Evolutionary conservation across 2,797 vertebrate genomes (phyloP).

Genomic region (Buceros bicornis): DNA sequence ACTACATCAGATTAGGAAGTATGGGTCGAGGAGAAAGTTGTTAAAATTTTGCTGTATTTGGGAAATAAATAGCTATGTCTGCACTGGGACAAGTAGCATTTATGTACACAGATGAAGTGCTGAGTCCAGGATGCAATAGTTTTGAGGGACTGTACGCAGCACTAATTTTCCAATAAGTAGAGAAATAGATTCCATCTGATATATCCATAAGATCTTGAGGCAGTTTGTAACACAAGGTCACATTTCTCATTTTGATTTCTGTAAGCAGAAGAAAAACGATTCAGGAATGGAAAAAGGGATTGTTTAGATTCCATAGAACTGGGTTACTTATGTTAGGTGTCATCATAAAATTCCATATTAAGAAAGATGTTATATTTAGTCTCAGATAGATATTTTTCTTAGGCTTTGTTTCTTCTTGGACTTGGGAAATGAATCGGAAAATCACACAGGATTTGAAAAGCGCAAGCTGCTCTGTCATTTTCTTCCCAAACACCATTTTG

Average conservation of each 20-base stretch:
- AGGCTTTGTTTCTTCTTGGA: slow-evolving; percentile 6
- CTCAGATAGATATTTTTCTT: neutral
- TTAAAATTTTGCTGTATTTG: slow-evolving; percentile 32
- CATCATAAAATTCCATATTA: slow-evolving; percentile 11
- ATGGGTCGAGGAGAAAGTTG: neutral
- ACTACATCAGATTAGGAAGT: slow-evolving; percentile 9
- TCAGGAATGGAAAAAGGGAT: neutral
- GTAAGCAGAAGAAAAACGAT: neutral
- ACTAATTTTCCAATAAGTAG: neutral
- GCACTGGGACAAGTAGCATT: neutral
- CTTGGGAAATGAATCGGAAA: slow-evolving; percentile 31
- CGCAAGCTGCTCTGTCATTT: neutral
- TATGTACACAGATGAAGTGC: neutral
- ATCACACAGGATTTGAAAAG: slow-evolving; percentile 3
- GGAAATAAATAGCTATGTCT: slow-evolving; percentile 23
- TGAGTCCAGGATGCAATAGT: neutral
- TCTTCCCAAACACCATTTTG: neutral
- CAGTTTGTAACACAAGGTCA: neutral
- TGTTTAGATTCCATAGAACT: slow-evolving; percentile 22
- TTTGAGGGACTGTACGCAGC: neutral
- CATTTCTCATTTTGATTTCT: slow-evolving; percentile 44
- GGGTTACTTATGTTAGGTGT: neutral
- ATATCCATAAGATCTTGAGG: neutral
- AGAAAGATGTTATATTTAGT: slow-evolving; percentile 16
- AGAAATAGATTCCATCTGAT: neutral